A percentile compares a stretch with the other conserved stretches of the same genome.
Evolutionary conservation across 2,888 invertebrate species (phyloP).

Genomic region (Drepana falcataria): DNA sequence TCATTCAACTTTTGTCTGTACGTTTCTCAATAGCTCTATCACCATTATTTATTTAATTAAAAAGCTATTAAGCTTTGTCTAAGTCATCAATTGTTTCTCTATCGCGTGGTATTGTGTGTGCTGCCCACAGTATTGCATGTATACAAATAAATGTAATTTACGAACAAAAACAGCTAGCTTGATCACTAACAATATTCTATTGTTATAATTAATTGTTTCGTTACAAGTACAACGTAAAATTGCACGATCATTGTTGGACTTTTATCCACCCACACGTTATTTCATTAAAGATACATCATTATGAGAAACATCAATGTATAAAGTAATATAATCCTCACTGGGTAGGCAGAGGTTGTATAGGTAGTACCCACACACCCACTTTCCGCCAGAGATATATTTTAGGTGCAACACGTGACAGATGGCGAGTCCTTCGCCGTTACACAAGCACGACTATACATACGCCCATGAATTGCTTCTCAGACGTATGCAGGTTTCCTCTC

Average conservation of each 20-base stretch:
- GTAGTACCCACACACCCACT: conserved; percentile 5
- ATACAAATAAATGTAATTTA: conserved; percentile 48
- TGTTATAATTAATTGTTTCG: conserved; percentile 66
- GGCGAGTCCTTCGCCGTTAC: no score
- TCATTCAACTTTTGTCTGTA: no score
- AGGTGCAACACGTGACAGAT: no score
- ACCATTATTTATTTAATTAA: conserved; percentile 17
- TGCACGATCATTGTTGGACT: conserved; percentile 56
- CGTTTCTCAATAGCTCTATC: conserved; percentile 7
- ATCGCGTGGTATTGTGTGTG: conserved; percentile 36
- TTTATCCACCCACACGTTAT: conserved; percentile 63
- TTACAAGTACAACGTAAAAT: conserved; percentile 52
- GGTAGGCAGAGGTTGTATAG: no score
- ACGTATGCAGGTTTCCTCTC: no score
- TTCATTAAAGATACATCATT: conserved; percentile 41
- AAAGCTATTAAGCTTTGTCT: conserved; percentile 14
- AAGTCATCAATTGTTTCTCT: conserved; percentile 26
- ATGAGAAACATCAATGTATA: no score
- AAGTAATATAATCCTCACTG: no score
- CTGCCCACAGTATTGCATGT: conserved; percentile 36
- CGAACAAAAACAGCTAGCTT: conserved; percentile 47
- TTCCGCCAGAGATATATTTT: no score
- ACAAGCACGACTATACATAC: no score
- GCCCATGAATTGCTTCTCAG: no score
- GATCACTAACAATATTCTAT: conserved; percentile 68